Evolutionary conservation across 1,140 invertebrate genomes (phyloP).

Genomic region (Solen grandis): DNA sequence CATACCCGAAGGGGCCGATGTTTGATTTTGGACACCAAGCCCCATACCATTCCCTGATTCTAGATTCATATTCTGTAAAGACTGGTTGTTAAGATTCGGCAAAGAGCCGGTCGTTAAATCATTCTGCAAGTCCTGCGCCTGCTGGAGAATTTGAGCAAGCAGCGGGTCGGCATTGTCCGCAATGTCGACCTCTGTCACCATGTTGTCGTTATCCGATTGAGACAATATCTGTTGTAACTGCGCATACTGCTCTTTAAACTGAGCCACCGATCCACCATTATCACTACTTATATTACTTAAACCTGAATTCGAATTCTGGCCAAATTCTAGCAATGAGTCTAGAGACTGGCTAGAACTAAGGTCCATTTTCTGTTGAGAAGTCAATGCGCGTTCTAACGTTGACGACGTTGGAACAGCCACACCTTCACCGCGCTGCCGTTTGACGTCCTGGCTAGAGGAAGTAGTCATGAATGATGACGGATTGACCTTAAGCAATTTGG

Average conservation of each 20-base stretch:
- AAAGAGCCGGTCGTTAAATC: constrained; percentile 61
- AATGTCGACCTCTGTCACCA: constrained; percentile 28
- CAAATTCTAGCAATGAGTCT: constrained; percentile 1
- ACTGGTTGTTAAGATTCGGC: background rate
- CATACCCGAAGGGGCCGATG: background rate
- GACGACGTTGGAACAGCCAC: constrained; percentile 10
- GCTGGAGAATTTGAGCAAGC: constrained; percentile 75
- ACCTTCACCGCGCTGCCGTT: constrained; percentile 25
- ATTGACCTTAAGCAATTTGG: constrained; percentile 66
- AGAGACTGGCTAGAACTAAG: constrained; percentile 24
- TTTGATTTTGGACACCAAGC: constrained; percentile 7
- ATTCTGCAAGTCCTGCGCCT: constrained; percentile 75
- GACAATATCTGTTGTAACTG: constrained; percentile 56
- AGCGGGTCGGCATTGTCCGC: constrained; percentile 69
- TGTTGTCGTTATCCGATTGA: background rate
- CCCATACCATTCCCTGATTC: background rate
- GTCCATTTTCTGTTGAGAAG: constrained; percentile 22
- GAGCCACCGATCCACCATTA: constrained; percentile 27
- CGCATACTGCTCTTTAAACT: constrained; percentile 46
- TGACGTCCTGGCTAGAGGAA: constrained; percentile 16
- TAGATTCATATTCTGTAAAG: background rate
- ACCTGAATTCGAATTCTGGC: constrained; percentile 46
- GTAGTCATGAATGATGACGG: constrained; percentile 50
- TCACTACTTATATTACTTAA: constrained; percentile 51
- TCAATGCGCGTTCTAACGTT: constrained; percentile 33